phyloP scores from a whole-genome alignment of 2,797 vertebrate species.

The Esox masquinongy region DNA sequence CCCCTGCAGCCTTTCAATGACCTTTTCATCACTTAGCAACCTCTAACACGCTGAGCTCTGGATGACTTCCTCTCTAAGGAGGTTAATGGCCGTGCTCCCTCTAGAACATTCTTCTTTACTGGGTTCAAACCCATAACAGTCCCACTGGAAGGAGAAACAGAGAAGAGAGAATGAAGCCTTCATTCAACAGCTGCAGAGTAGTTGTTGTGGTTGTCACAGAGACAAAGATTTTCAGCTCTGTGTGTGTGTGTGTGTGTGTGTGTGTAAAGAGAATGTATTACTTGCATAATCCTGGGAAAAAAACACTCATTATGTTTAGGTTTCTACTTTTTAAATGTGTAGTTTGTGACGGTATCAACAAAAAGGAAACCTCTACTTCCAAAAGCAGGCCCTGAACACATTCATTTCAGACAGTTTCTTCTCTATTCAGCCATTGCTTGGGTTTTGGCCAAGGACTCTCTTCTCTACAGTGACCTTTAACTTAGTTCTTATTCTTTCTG shows the following conservation, averaged over 20 bases:
- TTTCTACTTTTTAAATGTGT: not conserved
- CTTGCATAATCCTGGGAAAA: not conserved
- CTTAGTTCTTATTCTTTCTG: not conserved
- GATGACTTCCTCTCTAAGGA: constrained; percentile 27
- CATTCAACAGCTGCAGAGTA: not conserved
- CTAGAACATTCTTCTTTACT: constrained; percentile 26
- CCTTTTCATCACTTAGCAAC: not conserved
- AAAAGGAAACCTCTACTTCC: not conserved
- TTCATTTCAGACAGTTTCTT: not conserved
- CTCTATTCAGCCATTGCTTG: not conserved
- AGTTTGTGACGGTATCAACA: not conserved
- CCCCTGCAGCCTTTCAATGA: not conserved
- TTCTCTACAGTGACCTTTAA: not conserved
- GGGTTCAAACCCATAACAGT: constrained; percentile 18
- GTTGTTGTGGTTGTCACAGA: constrained; percentile 3
- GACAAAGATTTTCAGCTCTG: not conserved
- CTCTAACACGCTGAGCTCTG: constrained; percentile 28
- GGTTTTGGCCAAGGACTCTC: not conserved
- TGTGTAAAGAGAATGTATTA: constrained; percentile 5
- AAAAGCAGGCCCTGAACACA: not conserved
- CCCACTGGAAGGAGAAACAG: not conserved
- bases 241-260: not conserved
- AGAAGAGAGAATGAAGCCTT: not conserved
- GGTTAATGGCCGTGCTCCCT: constrained; percentile 19
- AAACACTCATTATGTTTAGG: not conserved